Percentiles rank a stretch among this genome's conserved stretches.
phyloP scores from a whole-genome alignment of 2,888 invertebrate genomes.

The Sisyra terminalis region DNA sequence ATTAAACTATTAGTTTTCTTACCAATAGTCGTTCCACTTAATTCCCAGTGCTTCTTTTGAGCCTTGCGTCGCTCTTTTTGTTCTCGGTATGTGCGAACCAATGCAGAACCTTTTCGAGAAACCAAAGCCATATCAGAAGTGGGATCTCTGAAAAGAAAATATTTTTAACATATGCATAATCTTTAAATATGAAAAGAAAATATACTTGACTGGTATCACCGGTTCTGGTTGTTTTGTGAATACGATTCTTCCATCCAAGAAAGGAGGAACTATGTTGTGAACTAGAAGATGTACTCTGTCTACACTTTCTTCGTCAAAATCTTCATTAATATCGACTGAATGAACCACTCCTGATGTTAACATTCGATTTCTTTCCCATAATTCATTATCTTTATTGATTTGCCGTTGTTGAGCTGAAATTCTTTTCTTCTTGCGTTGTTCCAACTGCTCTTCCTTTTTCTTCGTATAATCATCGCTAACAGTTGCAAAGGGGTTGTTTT shows the following conservation, averaged over 20 bases:
- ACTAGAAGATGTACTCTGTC: conserved; percentile 91
- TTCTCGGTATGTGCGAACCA: conserved; percentile 83
- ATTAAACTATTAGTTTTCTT: too few relatives aligned
- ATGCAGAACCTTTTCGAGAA: conserved; percentile 81
- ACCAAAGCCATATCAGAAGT: conserved; percentile 96
- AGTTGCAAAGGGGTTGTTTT: conserved; percentile 82
- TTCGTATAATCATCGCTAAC: conserved; percentile 84
- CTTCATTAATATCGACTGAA: conserved; percentile 74
- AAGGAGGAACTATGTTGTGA: conserved; percentile 96
- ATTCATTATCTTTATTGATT: conserved; percentile 94
- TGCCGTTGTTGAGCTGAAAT: conserved; percentile 93
- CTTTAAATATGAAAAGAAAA: neutral
- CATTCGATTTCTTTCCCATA: conserved; percentile 98
- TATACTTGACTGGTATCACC: conserved; percentile 75
- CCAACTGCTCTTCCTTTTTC: conserved; percentile 84
- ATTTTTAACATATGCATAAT: too few relatives aligned
- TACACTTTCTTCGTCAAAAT: conserved; percentile 89
- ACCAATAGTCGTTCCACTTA: conserved; percentile 92
- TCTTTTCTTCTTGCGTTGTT: conserved; percentile 76
- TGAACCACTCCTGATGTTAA: conserved; percentile 87
- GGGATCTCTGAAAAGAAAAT: conserved; percentile 51
- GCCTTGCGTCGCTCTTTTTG: conserved; percentile 93
- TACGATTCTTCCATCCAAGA: conserved; percentile 94
- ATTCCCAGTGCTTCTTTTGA: conserved; percentile 97
- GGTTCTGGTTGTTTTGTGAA: conserved; percentile 99